Percentiles rank a stretch among this genome's conserved stretches.
These are phyloP conservation scores for Panthera uncia DNA, from an alignment of 2,113 vertebrate genomes.

Conservation along the genomic window DNA sequence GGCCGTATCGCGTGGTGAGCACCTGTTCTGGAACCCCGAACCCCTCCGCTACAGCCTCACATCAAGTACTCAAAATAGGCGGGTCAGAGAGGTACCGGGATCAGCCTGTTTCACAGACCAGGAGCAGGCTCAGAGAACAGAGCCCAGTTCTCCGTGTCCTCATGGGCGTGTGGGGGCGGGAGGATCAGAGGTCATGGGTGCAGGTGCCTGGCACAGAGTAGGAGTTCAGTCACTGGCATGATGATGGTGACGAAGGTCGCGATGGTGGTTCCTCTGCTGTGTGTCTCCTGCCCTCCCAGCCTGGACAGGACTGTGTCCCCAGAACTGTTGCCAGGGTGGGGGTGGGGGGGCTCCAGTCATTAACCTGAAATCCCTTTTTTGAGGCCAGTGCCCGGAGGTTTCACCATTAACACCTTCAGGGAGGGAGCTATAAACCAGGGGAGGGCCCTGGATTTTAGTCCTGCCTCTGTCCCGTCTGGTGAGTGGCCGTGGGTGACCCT, in stretches of 20 bases:
- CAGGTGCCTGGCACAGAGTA: neutral
- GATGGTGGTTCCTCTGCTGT: rapidly evolving
- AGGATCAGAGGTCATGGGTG: rapidly evolving
- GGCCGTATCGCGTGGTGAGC: rapidly evolving
- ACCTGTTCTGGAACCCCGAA: neutral
- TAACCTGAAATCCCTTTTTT: neutral
- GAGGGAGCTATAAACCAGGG: rapidly evolving
- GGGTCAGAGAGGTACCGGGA: neutral
- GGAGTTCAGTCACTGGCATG: rapidly evolving
- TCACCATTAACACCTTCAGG: neutral
- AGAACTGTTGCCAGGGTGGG: neutral
- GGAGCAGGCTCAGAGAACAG: neutral
- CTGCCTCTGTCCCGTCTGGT: neutral
- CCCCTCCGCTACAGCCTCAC: neutral
- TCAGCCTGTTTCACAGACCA: neutral
- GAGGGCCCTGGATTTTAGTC: neutral
- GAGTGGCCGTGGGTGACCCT: rapidly evolving
- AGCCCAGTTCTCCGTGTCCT: neutral
- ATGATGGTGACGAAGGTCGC: rapidly evolving
- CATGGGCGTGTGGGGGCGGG: rapidly evolving
- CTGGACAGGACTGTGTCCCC: neutral
- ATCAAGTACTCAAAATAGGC: neutral
- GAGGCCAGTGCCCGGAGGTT: neutral
- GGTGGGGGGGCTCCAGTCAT: neutral
- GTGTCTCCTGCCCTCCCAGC: neutral